Percentiles rank a stretch among this genome's conserved stretches.
These are phyloP conservation scores for Pampusana beccarii DNA, from an alignment of 2,113 vertebrate genomes.

Conservation along the genomic window DNA sequence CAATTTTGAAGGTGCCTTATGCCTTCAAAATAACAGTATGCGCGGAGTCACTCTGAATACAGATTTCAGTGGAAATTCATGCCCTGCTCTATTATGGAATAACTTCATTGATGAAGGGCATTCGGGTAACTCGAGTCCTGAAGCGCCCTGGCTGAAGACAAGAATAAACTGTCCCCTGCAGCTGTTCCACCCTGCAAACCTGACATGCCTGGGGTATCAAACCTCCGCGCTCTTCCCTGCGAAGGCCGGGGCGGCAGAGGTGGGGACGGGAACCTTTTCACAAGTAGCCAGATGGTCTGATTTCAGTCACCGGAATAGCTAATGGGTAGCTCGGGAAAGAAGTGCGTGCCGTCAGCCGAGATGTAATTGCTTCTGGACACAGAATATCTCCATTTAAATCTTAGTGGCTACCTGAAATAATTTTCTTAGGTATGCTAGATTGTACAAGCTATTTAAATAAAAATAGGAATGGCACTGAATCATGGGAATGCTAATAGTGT, in stretches of 20 bases:
- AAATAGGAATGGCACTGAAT: neutral
- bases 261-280: neutral
- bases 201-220: constrained; percentile 19
- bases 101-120: neutral
- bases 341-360: neutral
- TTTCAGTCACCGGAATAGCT: constrained; percentile 26
- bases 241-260: constrained; percentile 10
- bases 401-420: neutral
- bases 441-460: neutral
- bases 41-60: neutral
- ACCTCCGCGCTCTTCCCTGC: neutral
- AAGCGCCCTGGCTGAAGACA: neutral
- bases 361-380: neutral
- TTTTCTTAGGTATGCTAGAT: neutral
- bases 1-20: neutral
- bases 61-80: neutral
- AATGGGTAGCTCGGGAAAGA: neutral
- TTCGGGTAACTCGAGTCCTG: neutral
- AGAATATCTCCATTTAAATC: neutral
- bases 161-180: neutral
- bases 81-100: neutral
- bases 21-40: neutral
- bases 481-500: neutral
- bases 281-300: constrained; percentile 41
- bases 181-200: neutral